Percentiles rank a stretch among this genome's conserved stretches.
These are phyloP conservation scores for Neomicropteryx cornuta DNA, from an alignment of 1,140 invertebrate species.

Conservation along the genomic window DNA sequence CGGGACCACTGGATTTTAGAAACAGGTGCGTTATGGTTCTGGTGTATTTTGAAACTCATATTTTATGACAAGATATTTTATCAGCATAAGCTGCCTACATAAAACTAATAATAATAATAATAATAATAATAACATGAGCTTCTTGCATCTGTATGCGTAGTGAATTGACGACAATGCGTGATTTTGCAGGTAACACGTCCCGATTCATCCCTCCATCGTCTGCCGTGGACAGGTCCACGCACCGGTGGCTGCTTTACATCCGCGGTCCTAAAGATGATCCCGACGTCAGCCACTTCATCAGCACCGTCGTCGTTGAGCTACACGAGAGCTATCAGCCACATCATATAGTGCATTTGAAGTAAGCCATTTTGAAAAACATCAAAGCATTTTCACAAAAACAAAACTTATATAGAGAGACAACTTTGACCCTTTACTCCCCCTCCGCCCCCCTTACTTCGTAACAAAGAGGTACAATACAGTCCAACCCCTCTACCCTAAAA, in stretches of 20 bases:
- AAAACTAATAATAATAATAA: too few relatives aligned
- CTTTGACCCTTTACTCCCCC: neutral
- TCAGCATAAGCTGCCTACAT: too few relatives aligned
- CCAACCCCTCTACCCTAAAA: too few relatives aligned
- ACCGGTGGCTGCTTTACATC: slow-evolving; percentile 87
- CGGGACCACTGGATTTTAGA: too few relatives aligned
- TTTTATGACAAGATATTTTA: too few relatives aligned
- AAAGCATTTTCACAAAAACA: slow-evolving; percentile 4
- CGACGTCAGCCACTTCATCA: slow-evolving; percentile 52
- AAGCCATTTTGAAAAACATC: slow-evolving; percentile 27
- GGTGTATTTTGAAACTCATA: too few relatives aligned
- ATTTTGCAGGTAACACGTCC: slow-evolving; percentile 66
- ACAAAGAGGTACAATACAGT: too few relatives aligned
- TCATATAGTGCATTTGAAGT: slow-evolving; percentile 71
- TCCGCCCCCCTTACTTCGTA: slow-evolving; percentile 1
- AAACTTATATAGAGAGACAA: slow-evolving; percentile 1
- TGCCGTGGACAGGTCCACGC: slow-evolving; percentile 57
- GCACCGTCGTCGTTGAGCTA: slow-evolving; percentile 69
- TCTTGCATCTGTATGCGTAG: slow-evolving; percentile 21
- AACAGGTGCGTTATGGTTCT: too few relatives aligned
- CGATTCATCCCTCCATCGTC: slow-evolving; percentile 65
- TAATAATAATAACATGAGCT: slow-evolving; percentile 11
- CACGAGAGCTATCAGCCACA: slow-evolving; percentile 84
- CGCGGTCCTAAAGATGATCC: slow-evolving; percentile 49
- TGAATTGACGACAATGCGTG: slow-evolving; percentile 1